These are phyloP conservation scores for Nerophis ophidion DNA, from an alignment of 2,113 vertebrate genomes.

Conservation along the genomic window DNA sequence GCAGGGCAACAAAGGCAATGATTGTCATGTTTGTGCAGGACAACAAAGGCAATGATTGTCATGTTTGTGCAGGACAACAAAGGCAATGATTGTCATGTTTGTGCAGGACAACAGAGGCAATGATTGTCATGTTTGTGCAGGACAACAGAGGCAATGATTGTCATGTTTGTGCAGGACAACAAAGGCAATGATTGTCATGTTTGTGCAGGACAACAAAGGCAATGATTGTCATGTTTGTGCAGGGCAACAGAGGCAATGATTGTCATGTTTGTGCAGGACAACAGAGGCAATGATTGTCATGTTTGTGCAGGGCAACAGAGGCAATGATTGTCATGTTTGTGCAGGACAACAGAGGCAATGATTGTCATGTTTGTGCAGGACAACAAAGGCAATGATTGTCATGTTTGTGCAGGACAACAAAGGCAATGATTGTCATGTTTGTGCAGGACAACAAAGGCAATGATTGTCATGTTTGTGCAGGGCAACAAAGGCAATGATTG, in stretches of 20 bases:
- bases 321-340: constrained; percentile 71
- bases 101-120: constrained; percentile 85
- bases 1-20: constrained; percentile 88
- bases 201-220: constrained; percentile 81
- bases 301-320: constrained; percentile 79
- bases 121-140: constrained; percentile 66
- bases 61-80: constrained; percentile 78
- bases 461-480: constrained; percentile 66
- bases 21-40: constrained; percentile 74
- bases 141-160: constrained; percentile 88
- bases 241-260: constrained; percentile 91
- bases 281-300: constrained; percentile 86
- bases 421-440: constrained; percentile 76
- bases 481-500: constrained; percentile 89
- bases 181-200: constrained; percentile 83
- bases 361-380: constrained; percentile 74
- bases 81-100: constrained; percentile 76
- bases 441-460: constrained; percentile 85
- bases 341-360: constrained; percentile 87
- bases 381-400: constrained; percentile 87
- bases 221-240: constrained; percentile 66
- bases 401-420: constrained; percentile 78
- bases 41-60: constrained; percentile 87
- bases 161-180: constrained; percentile 75
- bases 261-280: constrained; percentile 74